phyloP scores from a whole-genome alignment of 2,888 invertebrate species.

The Dendrolimus pini region DNA sequence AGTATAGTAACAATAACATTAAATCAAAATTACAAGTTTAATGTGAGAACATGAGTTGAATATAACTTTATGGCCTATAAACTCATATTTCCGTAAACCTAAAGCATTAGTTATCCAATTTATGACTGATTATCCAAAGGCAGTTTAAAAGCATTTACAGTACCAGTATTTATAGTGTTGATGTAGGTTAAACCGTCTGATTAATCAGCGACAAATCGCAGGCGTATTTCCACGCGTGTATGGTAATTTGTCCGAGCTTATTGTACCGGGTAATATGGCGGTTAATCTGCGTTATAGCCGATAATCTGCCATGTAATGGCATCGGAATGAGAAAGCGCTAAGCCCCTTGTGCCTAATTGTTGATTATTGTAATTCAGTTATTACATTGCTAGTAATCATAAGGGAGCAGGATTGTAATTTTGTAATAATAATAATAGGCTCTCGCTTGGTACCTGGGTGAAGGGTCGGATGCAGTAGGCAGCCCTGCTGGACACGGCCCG shows the following conservation, averaged over 20 bases:
- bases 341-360: slow-evolving; percentile 1
- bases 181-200: not conserved
- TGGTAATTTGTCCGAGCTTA: slow-evolving; percentile 2
- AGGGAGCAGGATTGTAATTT: no score
- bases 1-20: no score
- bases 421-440: no score
- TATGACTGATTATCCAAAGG: not conserved
- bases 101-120: not conserved
- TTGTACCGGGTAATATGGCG: slow-evolving; percentile 12
- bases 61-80: no score
- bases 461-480: no score
- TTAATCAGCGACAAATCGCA: not conserved
- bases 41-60: no score
- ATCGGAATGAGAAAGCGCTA: slow-evolving; percentile 1
- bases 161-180: not conserved
- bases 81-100: no score
- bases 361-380: slow-evolving; percentile 2
- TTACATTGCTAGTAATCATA: not conserved
- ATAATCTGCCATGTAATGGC: slow-evolving; percentile 9
- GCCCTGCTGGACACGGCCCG: no score
- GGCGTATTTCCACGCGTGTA: not conserved
- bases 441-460: no score
- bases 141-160: no score
- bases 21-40: no score
- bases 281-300: slow-evolving; percentile 12